phyloP scores from a whole-genome alignment of 2,888 invertebrate species.

The Drosophila fulvimacula region DNA sequence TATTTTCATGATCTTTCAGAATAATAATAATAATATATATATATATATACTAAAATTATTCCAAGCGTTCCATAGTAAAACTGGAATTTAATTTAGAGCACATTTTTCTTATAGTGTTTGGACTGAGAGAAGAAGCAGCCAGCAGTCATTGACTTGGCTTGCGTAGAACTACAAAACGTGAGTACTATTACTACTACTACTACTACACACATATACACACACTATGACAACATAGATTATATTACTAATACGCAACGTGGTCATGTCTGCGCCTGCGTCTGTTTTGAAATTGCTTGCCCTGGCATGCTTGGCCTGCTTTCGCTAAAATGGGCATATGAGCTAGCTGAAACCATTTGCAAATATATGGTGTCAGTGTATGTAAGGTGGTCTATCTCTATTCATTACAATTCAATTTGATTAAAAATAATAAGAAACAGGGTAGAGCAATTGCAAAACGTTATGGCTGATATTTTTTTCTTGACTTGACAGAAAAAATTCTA shows the following conservation, averaged over 20 bases:
- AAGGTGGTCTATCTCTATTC: too few species aligned
- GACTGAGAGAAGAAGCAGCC: neutral
- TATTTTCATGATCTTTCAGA: neutral
- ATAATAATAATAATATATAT: neutral
- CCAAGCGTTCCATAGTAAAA: neutral
- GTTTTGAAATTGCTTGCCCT: constrained; percentile 66
- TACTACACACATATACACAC: constrained; percentile 13
- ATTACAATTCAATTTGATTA: too few species aligned
- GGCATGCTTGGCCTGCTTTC: constrained; percentile 41
- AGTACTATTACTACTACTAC: constrained; percentile 33
- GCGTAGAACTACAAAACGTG: constrained; percentile 37
- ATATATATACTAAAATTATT: neutral
- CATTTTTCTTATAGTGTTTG: neutral
- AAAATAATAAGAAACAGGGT: too few species aligned
- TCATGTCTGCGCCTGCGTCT: constrained; percentile 66
- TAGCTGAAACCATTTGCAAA: neutral
- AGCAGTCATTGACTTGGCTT: constrained; percentile 26
- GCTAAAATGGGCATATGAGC: neutral
- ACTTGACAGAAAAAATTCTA: too few species aligned
- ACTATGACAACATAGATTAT: constrained; percentile 4
- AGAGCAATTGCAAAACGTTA: too few species aligned
- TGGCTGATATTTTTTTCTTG: too few species aligned
- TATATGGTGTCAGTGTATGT: too few species aligned
- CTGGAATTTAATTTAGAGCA: neutral
- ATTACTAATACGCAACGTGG: constrained; percentile 60